Evolutionary conservation across 2,797 vertebrate species (phyloP), one percentile per base, ranked within the genome.

Genomic region (Pangasius mekongensis): DNA sequence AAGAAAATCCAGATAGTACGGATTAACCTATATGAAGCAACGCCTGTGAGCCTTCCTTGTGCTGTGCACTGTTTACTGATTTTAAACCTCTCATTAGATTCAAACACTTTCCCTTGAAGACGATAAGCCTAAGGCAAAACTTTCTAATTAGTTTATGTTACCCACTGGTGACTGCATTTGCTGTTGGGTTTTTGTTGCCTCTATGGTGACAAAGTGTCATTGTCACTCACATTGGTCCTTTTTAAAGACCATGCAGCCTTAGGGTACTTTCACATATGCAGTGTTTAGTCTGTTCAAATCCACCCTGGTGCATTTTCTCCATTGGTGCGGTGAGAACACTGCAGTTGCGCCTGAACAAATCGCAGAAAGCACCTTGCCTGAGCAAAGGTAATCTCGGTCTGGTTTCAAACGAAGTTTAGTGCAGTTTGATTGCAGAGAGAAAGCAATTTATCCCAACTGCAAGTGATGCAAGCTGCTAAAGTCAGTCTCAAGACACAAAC

Each of bases 111-210:
- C 84, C 87, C 87, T 86, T 89, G 85, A 93, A 91, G 83, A 90
- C 6, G 86, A 90, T 89, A 91, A 91, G 90, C 91, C 91, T 87
- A 89, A 87, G 90, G 92, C 89, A 89, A 91, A 83, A 88, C 88
- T 90, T 89, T 91, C 88, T 93, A 93, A 93, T 93, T 90, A 92
- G 92, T 92, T 93, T 91, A 89, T 88, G 91, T 92, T 85, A 88
- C 89, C 91, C 83, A 85, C 80, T 89, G 88, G 84, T 91, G 90
- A 92, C 91, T 91, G 82, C 74, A 88, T 71, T 89, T 81, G 83
- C 86, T 81, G 83, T 91, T 91, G 87, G 86, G 80, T 91, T 92
- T 84, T 89, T 67, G 20, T 88, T 60, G 54, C 36, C 78, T 89
- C 67, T 88, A 67, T 84, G 85, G 90, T 56, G 86, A 83, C 87